These are phyloP conservation scores for Malurus melanocephalus DNA, from an alignment of 2,113 vertebrate genomes.

Conservation along the genomic window DNA sequence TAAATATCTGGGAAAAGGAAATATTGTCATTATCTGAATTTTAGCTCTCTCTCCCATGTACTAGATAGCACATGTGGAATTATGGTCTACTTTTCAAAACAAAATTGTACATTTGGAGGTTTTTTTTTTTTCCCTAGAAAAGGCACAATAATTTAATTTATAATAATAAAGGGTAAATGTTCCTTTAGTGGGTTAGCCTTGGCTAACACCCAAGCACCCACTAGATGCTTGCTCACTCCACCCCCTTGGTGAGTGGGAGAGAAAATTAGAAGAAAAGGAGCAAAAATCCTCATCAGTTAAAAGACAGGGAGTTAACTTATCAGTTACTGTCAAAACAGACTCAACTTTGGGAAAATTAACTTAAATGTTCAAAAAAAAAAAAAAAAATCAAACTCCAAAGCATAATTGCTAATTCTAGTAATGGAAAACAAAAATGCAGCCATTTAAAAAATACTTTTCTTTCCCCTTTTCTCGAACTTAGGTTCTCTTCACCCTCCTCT, in stretches of 20 bases:
- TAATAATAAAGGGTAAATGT: not conserved
- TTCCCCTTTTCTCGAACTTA: not conserved
- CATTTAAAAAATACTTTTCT: not conserved
- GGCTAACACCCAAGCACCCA: not conserved
- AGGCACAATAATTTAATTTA: not conserved
- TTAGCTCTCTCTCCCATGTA: not conserved
- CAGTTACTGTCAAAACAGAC: not conserved
- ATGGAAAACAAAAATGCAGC: not conserved
- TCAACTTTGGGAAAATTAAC: not conserved
- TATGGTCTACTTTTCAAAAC: not conserved
- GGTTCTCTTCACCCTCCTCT: not conserved
- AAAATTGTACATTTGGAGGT: not conserved
- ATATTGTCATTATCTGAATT: not conserved
- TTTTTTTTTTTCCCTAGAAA: not conserved
- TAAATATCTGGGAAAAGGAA: not conserved
- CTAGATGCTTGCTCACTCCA: not conserved
- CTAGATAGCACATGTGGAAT: not conserved
- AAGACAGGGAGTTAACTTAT: not conserved
- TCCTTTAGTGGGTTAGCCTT: not conserved
- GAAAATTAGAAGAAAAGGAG: not conserved
- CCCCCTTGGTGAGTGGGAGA: not conserved
- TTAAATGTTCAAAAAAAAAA: not conserved
- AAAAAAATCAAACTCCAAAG: not conserved
- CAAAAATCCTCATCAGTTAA: not conserved
- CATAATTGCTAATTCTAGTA: not conserved